Evolutionary conservation across 2,888 invertebrate species (phyloP), one percentile per base, ranked within the genome.

Genomic region (Scaptomyza tumidula): DNA sequence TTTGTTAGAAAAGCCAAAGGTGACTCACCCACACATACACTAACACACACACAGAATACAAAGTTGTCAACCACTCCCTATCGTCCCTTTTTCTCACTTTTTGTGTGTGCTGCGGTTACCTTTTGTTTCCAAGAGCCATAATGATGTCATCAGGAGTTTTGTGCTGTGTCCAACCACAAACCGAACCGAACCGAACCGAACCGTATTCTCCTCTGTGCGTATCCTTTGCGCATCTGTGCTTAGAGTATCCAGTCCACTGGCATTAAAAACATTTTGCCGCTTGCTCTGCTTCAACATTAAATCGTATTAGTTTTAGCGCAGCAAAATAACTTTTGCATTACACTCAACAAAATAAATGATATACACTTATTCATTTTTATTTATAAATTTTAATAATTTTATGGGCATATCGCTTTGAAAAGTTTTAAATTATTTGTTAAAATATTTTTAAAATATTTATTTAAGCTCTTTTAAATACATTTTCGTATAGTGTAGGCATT

Each of bases 1-100:
- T 87, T 82, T 87, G 89, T 82, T 85, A 77, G 64, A 74, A 88
- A 86, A 81, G 86, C 79, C 78, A 85, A 87, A 86, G 88, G 88
- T 89, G 86, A 85, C 80, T 87, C 88, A 86, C 64, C 60, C 74
- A 55, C 56, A 63, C 52, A 37, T 39, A 62, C 19, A 43, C 6
- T 46, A 14, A 27, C 0, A 29, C 31, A 48, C 29, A 31, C 33
- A 60, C 14, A 37, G n/a, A 37, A 37, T n/a, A 14, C n/a, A 31
- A 19, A 57, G 33, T 41, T 55, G 33, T n/a, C 41, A 49, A 50
- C 67, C 37, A 49, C 49, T 27, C 66, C 50, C 46, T 41, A 9
- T 10, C 19, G 35, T 11, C 35, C 11, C 41, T 52, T 59, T 35
- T n/a, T n/a, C 37, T 39, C 37, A n/a, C n/a, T 39, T 7, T 2